Percentiles rank a stretch among this genome's conserved stretches.
Conservation (phyloP, 2,797 vertebrate genomes). For the Naso thynnoides region DNA sequence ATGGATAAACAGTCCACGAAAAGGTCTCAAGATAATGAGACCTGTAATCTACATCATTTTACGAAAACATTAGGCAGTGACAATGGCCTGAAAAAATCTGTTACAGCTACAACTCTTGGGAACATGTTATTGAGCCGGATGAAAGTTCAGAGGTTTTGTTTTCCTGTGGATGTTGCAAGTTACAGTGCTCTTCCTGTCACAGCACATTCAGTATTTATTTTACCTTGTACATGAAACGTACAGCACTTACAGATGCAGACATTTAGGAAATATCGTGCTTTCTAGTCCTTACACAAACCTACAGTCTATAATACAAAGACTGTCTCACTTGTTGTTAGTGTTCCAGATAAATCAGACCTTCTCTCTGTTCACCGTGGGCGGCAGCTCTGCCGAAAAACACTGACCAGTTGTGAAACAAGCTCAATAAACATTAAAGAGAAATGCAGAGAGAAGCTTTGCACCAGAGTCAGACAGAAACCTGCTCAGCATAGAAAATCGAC, state of each 20-base stretch:
- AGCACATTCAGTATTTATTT: background rate
- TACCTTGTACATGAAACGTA: background rate
- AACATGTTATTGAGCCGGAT: background rate
- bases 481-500: slow-evolving; percentile 5
- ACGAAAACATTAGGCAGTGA: background rate
- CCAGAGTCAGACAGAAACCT: slow-evolving; percentile 15
- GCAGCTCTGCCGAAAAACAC: slow-evolving; percentile 25
- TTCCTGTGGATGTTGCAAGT: background rate
- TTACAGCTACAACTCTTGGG: background rate
- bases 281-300: slow-evolving; percentile 1
- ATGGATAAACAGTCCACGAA: background rate
- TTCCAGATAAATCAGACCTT: slow-evolving; percentile 25
- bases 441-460: slow-evolving; percentile 10
- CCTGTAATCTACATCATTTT: background rate
- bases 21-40: background rate
- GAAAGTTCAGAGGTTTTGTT: background rate
- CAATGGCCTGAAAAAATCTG: background rate
- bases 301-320: slow-evolving; percentile 24
- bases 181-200: background rate
- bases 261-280: slow-evolving; percentile 2
- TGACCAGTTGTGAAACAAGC: slow-evolving; percentile 30
- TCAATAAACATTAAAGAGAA: slow-evolving; percentile 18
- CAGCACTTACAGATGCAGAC: slow-evolving; percentile 3
- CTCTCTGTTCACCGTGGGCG: slow-evolving; percentile 18
- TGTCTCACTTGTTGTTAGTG: slow-evolving; percentile 17